Conservation (phyloP, 2,797 vertebrate genomes). For the Alca torda region DNA sequence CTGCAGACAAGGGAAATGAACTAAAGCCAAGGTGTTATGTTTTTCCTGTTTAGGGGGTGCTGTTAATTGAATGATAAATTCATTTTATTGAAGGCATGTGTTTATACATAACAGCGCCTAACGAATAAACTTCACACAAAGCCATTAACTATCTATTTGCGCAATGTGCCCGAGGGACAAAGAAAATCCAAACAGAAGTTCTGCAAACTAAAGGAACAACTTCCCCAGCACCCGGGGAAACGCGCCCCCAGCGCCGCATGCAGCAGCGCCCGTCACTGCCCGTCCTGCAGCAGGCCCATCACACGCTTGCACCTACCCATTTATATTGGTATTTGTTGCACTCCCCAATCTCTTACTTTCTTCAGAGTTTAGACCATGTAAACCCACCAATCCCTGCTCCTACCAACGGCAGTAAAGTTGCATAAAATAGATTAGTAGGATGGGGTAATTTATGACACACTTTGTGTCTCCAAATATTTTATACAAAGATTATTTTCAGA, state of each 20-base stretch:
- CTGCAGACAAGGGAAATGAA: slow-evolving; percentile 34
- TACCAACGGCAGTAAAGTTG: fast-evolving
- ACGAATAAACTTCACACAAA: background rate
- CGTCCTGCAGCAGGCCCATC: background rate
- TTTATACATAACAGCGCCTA: background rate
- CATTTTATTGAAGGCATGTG: background rate
- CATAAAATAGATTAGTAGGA: background rate
- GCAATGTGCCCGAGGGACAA: background rate
- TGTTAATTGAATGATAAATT: slow-evolving; percentile 38
- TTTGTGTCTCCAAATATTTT: background rate
- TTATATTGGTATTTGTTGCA: fast-evolving
- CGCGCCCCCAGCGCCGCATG: fast-evolving
- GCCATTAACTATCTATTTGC: background rate
- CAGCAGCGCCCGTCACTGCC: background rate
- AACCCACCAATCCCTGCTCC: background rate
- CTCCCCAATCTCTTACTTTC: background rate
- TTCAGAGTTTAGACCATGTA: background rate
- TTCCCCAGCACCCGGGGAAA: background rate
- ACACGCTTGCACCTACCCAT: fast-evolving
- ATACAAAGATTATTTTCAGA: background rate
- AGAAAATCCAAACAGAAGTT: background rate
- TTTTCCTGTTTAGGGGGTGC: background rate
- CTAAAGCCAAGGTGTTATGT: background rate
- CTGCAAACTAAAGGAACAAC: background rate
- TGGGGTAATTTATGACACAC: background rate